Base-by-base conservation (phyloP, 1,140 invertebrate genomes). In the Drosophila sp. region DNA sequence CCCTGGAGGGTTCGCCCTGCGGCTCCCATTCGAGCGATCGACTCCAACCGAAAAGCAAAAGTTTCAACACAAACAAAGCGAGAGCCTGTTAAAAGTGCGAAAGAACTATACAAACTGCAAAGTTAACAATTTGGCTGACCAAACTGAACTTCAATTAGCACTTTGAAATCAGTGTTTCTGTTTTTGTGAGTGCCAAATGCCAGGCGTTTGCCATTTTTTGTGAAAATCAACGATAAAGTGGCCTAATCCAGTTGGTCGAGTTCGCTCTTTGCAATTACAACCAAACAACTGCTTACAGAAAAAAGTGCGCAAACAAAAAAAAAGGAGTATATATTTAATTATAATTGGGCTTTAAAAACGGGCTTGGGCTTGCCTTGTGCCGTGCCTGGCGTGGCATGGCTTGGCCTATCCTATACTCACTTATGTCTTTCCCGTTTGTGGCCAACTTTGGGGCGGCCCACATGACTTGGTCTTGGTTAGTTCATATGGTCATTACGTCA, bases 401-500 rank as follows among this genome's bases (percentile, higher is more conserved):
- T 38, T 38, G 35, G 44, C 23, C 56, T 35, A 58, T 58, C 56
- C 56, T 35, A 23, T 47, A 25, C n/a, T 27, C 17, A 17, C 44
- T 50, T 2, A 27, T 35, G 33, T 58, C 56, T 58, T 58, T 58
- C 32, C 32, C 56, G 56, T 58, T 58, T 58, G 32, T 58, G 56
- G 56, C 56, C 32, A 58, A 57, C 32, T 35, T 58, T 35, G 32
- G 33, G 33, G 33, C 56, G 33, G 29, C 56, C 33, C 56, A 58
- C 56, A 35, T 58, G 32, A 35, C 56, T 38, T 35, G 56, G 56
- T 58, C 56, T 58, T 58, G 56, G 56, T 58, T 58, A 35, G 32
- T 58, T 58, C 32, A 58, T 58, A 35, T 58, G 56, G 56, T 58
- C 56, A 58, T 58, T 58, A 58, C 56, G 56, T 58, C 56, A 58